Evolutionary conservation across 2,797 vertebrate genomes (phyloP).

Genomic region (Silurus aristotelis): DNA sequence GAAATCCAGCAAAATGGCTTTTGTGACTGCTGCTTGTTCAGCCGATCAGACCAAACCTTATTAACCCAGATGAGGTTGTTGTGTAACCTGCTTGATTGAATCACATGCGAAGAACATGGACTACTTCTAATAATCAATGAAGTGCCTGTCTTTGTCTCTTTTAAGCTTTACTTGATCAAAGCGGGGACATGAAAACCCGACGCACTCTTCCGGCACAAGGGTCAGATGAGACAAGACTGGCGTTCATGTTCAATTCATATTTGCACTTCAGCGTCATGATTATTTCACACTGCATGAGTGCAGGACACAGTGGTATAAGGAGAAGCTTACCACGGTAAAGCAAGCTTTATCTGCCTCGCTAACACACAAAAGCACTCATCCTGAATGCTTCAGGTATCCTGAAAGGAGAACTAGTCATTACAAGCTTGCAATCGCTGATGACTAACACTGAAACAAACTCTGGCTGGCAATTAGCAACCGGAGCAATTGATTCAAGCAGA

Average conservation of each 20-base stretch:
- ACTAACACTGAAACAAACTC: slow-evolving; percentile 30
- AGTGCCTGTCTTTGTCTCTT: slow-evolving; percentile 48
- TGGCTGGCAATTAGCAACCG: not conserved
- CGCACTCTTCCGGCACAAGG: slow-evolving; percentile 22
- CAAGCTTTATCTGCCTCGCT: not conserved
- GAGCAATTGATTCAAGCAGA: slow-evolving; percentile 8
- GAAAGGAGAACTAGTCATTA: slow-evolving; percentile 5
- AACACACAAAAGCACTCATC: slow-evolving; percentile 1
- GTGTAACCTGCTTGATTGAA: slow-evolving; percentile 48
- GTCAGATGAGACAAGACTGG: slow-evolving; percentile 1
- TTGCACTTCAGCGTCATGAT: not conserved
- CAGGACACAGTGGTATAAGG: not conserved
- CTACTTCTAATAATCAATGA: slow-evolving; percentile 47
- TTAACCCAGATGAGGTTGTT: slow-evolving; percentile 30
- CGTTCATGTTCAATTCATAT: slow-evolving; percentile 35
- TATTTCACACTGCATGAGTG: not conserved
- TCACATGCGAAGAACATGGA: slow-evolving; percentile 29
- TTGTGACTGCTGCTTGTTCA: not conserved
- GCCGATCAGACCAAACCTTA: slow-evolving; percentile 13
- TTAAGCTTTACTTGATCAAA: slow-evolving; percentile 56
- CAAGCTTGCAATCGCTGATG: not conserved
- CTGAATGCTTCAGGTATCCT: slow-evolving; percentile 2
- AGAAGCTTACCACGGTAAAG: not conserved
- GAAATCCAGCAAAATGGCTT: not conserved
- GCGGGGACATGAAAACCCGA: slow-evolving; percentile 13